Conservation (phyloP, 2,888 invertebrate genomes). For the Cephonodes hylas region DNA sequence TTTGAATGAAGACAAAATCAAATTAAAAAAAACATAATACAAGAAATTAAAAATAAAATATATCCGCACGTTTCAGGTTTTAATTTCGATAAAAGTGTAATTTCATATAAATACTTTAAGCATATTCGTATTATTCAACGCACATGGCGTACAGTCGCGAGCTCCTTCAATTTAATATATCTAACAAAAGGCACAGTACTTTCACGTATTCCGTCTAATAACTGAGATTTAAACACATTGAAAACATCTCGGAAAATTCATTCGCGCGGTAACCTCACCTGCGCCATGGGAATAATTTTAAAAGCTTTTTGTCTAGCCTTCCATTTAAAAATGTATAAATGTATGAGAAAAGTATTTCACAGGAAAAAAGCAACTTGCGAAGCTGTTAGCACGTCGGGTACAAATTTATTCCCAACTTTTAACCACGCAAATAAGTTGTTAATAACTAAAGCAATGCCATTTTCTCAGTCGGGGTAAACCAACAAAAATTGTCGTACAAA, state of each 20-base stretch:
- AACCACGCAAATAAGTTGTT: conserved; percentile 50
- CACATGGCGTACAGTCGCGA: not conserved
- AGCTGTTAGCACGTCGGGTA: conserved; percentile 32
- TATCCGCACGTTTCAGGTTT: not conserved
- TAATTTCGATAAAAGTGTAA: not conserved
- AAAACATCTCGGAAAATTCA: conserved; percentile 29
- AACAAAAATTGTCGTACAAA: conserved; percentile 55
- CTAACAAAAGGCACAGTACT: conserved; percentile 9
- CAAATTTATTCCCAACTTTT: conserved; percentile 50
- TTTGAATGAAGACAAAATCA: no score
- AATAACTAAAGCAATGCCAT: conserved; percentile 51
- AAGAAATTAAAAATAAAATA: not conserved
- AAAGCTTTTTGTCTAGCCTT: conserved; percentile 24
- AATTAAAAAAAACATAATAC: not conserved
- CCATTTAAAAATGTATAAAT: conserved; percentile 24
- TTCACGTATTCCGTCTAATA: conserved; percentile 20
- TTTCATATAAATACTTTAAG: not conserved
- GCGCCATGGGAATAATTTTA: conserved; percentile 25
- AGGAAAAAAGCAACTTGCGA: conserved; percentile 13
- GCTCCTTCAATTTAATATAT: not conserved
- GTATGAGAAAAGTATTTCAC: conserved; percentile 21
- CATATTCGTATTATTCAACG: not conserved
- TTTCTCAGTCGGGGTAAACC: conserved; percentile 37
- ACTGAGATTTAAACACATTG: conserved; percentile 25
- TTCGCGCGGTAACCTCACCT: conserved; percentile 23